These are phyloP conservation scores for Pyralis farinalis DNA, from an alignment of 2,888 invertebrate species.

Conservation along the genomic window DNA sequence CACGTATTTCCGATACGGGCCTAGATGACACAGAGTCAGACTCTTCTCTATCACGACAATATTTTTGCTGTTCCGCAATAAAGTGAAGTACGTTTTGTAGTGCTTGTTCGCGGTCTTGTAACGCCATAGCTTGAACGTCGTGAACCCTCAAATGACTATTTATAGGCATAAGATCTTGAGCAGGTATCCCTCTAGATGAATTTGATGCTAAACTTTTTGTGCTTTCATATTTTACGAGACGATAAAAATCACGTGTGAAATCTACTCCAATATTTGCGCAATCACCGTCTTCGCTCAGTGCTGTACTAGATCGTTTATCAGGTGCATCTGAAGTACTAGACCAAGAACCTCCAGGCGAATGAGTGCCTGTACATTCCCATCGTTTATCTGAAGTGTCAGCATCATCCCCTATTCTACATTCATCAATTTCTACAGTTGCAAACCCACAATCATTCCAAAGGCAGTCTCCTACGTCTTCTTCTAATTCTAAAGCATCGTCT, in stretches of 20 bases:
- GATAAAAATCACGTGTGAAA: slow-evolving; percentile 90
- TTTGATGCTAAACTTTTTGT: slow-evolving; percentile 89
- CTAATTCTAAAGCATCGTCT: slow-evolving; percentile 86
- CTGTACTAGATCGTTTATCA: slow-evolving; percentile 86
- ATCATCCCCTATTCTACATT: slow-evolving; percentile 80
- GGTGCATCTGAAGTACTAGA: slow-evolving; percentile 80
- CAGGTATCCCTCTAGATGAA: slow-evolving; percentile 84
- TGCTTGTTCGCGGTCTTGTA: slow-evolving; percentile 85
- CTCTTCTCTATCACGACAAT: slow-evolving; percentile 82
- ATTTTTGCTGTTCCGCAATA: slow-evolving; percentile 89
- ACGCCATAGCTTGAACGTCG: slow-evolving; percentile 66
- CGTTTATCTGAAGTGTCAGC: slow-evolving; percentile 77
- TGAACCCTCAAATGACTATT: slow-evolving; percentile 62
- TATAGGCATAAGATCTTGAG: slow-evolving; percentile 58
- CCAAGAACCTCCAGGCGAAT: slow-evolving; percentile 83
- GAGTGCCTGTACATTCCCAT: slow-evolving; percentile 83
- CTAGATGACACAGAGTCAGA: slow-evolving; percentile 79
- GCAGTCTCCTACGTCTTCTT: slow-evolving; percentile 87
- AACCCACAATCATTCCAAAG: slow-evolving; percentile 89
- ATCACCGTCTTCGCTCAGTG: slow-evolving; percentile 86
- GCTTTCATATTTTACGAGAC: slow-evolving; percentile 90
- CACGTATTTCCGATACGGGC: slow-evolving; percentile 80
- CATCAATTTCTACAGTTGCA: slow-evolving; percentile 84
- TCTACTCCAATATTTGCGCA: slow-evolving; percentile 85
- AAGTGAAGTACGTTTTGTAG: slow-evolving; percentile 87